A percentile compares a stretch with the other conserved stretches of the same genome.
Conservation (phyloP, 2,888 invertebrate genomes). For the Clivina fossor region DNA sequence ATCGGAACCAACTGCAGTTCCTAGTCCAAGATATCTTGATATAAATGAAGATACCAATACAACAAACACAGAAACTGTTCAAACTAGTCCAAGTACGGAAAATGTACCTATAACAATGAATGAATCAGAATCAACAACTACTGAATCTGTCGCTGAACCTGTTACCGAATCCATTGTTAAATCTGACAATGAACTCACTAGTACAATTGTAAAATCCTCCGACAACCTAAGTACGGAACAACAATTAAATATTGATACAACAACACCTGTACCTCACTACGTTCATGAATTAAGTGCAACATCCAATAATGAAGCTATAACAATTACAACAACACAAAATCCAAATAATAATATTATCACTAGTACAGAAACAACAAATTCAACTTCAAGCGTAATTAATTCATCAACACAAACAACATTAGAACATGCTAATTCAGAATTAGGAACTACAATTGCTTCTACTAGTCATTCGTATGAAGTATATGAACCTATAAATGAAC, state of each 20-base stretch:
- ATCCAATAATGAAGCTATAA: slow-evolving; percentile 15
- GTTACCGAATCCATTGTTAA: not conserved
- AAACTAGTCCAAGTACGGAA: not conserved
- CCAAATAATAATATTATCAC: slow-evolving; percentile 35
- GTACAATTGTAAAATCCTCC: slow-evolving; percentile 2
- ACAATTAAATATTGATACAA: slow-evolving; percentile 4
- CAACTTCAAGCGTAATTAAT: slow-evolving; percentile 18
- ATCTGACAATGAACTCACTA: not conserved
- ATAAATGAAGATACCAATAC: too few species aligned
- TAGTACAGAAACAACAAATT: slow-evolving; percentile 31
- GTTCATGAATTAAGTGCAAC: slow-evolving; percentile 31
- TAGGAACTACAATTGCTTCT: slow-evolving; percentile 1
- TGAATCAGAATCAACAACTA: too few species aligned
- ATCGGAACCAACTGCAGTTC: slow-evolving; percentile 13
- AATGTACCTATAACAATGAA: not conserved
- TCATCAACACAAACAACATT: too few species aligned
- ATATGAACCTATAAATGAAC: slow-evolving; percentile 9
- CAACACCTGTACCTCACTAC: slow-evolving; percentile 27
- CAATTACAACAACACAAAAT: slow-evolving; percentile 26
- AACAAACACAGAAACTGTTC: not conserved
- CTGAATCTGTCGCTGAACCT: not conserved
- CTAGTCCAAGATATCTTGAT: too few species aligned
- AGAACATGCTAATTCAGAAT: not conserved
- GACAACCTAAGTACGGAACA: slow-evolving; percentile 10
- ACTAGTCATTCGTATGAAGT: slow-evolving; percentile 10